Evolutionary conservation across 1,140 invertebrate species (phyloP).

Genomic region (Camponotus floridanus): DNA sequence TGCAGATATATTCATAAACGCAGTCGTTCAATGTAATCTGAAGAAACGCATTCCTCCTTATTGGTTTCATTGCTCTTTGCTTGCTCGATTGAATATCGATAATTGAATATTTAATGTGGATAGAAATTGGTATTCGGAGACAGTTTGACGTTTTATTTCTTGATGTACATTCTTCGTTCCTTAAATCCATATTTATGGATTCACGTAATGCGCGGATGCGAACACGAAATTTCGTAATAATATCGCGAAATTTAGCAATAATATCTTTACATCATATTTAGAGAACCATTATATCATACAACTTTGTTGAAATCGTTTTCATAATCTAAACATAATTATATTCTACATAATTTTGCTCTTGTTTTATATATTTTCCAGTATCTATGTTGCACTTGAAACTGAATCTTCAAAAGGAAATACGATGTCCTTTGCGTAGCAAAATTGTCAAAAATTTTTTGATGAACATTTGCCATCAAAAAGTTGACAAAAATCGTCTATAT

Average conservation of each 20-base stretch:
- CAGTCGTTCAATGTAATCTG: background rate
- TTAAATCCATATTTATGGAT: conserved; percentile 35
- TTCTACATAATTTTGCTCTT: background rate
- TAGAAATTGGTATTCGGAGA: conserved; percentile 35
- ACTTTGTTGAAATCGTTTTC: background rate
- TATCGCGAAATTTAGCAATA: conserved; percentile 20
- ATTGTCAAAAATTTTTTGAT: conserved; percentile 18
- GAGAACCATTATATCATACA: no score
- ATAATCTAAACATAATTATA: background rate
- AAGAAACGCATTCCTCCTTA: conserved; percentile 26
- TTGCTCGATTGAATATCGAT: conserved; percentile 29
- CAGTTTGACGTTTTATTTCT: conserved; percentile 51
- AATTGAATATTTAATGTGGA: conserved; percentile 47
- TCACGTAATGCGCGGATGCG: background rate
- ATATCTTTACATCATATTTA: background rate
- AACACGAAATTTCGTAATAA: conserved; percentile 14
- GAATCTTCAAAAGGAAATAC: background rate
- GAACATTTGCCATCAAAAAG: conserved; percentile 16
- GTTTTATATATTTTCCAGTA: background rate
- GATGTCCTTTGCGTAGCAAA: background rate
- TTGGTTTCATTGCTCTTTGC: conserved; percentile 2
- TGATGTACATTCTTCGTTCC: conserved; percentile 26
- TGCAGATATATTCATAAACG: conserved; percentile 3
- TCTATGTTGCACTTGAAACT: background rate
- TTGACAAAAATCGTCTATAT: background rate